These are phyloP conservation scores for Euura saliciscinereae DNA, from an alignment of 1,140 invertebrate genomes.

Conservation along the genomic window DNA sequence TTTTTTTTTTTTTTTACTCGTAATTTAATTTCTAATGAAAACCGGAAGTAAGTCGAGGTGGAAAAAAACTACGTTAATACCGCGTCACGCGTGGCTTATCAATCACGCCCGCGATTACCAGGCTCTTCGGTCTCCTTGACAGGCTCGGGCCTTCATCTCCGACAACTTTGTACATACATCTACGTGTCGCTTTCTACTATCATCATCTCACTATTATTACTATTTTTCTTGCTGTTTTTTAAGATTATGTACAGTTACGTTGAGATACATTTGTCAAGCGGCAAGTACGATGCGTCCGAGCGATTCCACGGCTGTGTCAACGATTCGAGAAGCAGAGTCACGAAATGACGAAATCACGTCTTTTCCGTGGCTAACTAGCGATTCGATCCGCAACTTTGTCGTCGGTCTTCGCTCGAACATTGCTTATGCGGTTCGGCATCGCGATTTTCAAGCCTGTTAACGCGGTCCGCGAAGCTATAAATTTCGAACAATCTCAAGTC, in stretches of 20 bases:
- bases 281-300: not conserved
- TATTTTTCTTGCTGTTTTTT: not conserved
- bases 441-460: not conserved
- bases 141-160: not conserved
- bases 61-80: not conserved
- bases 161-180: not conserved
- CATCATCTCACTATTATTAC: no score
- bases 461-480: not conserved
- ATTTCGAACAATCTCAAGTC: no score
- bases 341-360: not conserved
- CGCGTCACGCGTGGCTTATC: constrained; percentile 2
- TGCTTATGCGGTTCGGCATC: not conserved
- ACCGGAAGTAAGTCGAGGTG: not conserved
- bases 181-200: no score
- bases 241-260: not conserved
- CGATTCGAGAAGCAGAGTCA: no score
- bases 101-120: not conserved
- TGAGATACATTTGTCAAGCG: not conserved
- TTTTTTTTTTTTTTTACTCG: no score
- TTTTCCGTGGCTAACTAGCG: not conserved
- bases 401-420: not conserved
- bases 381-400: constrained; percentile 1
- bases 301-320: not conserved
- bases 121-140: not conserved
- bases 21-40: not conserved